Base-by-base conservation (phyloP, 1,140 invertebrate species). In the Hypsibius dujardini region DNA sequence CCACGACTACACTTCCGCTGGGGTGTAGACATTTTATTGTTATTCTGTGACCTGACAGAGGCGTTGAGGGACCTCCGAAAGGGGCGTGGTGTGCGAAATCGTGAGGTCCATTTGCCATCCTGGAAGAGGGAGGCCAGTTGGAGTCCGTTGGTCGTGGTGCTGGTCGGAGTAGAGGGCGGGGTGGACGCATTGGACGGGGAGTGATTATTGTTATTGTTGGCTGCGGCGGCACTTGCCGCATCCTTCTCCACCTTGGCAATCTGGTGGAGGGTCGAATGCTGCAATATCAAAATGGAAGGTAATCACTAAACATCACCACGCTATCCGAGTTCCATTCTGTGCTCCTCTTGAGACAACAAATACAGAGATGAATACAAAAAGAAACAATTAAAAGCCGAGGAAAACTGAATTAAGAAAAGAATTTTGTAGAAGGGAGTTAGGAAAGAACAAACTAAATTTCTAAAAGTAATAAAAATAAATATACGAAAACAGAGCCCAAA, bases 231-330 rank as follows among this genome's bases (percentile, higher is more conserved):
- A n/a, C 7, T 56, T 56, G 7, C 50, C 7, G 50, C 50, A 56
- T 56, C 50, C 50, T 56, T 56, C 50, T 56, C 50, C 50, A n/a
- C n/a, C n/a, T 56, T 56, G 50, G 50, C 50, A 56, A 56, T 56
- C 50, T 56, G 7, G 50, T 56, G n/a, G 7, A 56, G n/a, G 28
- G 28, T 28, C 28, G 28, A 28, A 28, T 28, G 28, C 28, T 28
- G 28, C 28, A 28, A 28, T 28, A 28, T 28, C 28, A 28, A 28
- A 28, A 28, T 28, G 28, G 28, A 28, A 28, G 28, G 28, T 28
- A 28, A 28, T 28, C 28, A 28, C 28, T 28, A 28, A 28, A 28
- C 28, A 28, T 28, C 28, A 28, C 28, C 28, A 28, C 28, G 28
- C 28, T 28, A 28, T 28, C 28, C 28, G 28, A 28, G 28, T 28